Base-by-base conservation (phyloP, 2,888 invertebrate genomes). In the Plagodis dolabraria region DNA sequence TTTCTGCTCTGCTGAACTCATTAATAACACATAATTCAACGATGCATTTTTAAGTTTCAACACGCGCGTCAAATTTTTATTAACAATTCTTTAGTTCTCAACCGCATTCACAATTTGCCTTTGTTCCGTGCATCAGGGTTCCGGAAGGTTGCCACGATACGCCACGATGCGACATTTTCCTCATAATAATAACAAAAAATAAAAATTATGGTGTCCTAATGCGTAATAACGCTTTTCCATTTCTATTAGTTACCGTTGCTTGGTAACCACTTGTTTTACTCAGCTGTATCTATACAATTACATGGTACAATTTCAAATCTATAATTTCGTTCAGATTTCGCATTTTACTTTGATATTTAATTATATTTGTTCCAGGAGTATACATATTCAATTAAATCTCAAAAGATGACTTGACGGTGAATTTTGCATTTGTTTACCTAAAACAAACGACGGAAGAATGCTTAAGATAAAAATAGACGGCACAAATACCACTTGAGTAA, bases 131-230 rank as follows among this genome's bases (percentile, higher is more conserved):
- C 65, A 46, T 57, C 68, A 62, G 47, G 60, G 50, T 47, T 60
- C 48, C 40, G 53, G 22, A 47, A 61, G 71, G 90, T 91, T 91
- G 89, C 90, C 87, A 88, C 73, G 91, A 71, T 76, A 86, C 86
- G 80, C 74, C 74, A 73, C 79, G 80, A 75, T 88, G 89, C 91
- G 89, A 83, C 90, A 89, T 85, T 85, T 79, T 61, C 53, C 67
- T 64, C 69, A 74, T 75, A 75, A 78, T 83, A 79, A 85, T 76
- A 82, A 82, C 76, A 83, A 82, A 78, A 76, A 79, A 79, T 71
- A 77, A 77, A 77, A 79, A 74, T 57, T 71, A 68, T 74, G 76
- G 75, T 66, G 70, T 71, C 70, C 58, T 58, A 69, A 75, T 76
- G 75, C 71, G 76, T 77, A 75, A 71, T 72, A 70, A 73, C 67